Percentiles rank a stretch among this genome's conserved stretches.
Conservation (phyloP, 1,140 invertebrate genomes). For the Drosophila paulistorum region DNA sequence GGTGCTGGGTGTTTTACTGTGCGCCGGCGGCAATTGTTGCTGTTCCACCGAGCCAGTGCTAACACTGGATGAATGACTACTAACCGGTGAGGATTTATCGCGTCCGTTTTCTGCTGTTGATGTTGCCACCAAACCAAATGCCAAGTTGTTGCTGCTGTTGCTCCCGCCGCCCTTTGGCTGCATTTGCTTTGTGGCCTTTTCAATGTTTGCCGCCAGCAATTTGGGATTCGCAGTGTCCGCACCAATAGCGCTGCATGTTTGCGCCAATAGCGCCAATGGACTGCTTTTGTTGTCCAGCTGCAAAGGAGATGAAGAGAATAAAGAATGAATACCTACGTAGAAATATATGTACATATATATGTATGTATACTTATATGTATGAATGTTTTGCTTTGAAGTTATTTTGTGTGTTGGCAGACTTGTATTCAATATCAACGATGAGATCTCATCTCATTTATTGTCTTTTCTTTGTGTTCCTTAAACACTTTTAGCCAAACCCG, state of each 20-base stretch:
- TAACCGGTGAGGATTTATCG: conserved; percentile 85
- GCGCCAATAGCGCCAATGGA: conserved; percentile 95
- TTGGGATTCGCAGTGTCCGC: conserved; percentile 91
- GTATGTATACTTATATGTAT: conserved; percentile 3
- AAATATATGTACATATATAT: background rate
- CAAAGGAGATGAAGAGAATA: conserved; percentile 83
- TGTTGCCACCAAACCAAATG: conserved; percentile 40
- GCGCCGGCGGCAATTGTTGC: conserved; percentile 64
- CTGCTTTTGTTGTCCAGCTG: conserved; percentile 98
- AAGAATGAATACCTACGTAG: background rate
- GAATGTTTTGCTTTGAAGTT: conserved; percentile 29
- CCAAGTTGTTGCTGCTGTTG: conserved; percentile 27
- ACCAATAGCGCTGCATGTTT: conserved; percentile 98
- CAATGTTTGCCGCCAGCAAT: conserved; percentile 87
- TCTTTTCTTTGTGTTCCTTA: conserved; percentile 53
- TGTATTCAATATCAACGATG: conserved; percentile 29
- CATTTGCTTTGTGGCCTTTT: conserved; percentile 86
- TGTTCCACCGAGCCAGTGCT: conserved; percentile 82
- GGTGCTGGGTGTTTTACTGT: conserved; percentile 74
- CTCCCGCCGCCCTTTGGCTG: conserved; percentile 54
- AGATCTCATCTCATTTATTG: conserved; percentile 43
- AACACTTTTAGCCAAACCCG: conserved; percentile 34
- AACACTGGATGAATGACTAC: conserved; percentile 79
- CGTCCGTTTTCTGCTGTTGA: conserved; percentile 82
- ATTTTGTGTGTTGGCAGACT: conserved; percentile 47